phyloP scores from a whole-genome alignment of 2,113 vertebrate species.

The Sylvia atricapilla region DNA sequence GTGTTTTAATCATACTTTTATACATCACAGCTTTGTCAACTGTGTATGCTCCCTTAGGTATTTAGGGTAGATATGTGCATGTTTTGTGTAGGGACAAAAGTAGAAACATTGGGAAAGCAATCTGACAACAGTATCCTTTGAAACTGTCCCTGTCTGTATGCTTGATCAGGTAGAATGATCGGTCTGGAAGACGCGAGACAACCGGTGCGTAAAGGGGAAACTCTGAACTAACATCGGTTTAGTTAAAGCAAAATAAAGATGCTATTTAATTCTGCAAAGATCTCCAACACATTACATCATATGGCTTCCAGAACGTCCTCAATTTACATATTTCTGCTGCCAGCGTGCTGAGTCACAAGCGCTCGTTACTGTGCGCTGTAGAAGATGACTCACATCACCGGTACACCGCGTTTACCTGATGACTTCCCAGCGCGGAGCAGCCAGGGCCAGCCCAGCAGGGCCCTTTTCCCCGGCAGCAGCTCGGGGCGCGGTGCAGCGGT shows the following conservation, averaged over 20 bases:
- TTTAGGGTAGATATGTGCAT: rapidly evolving
- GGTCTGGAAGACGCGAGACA: neutral
- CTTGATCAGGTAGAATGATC: neutral
- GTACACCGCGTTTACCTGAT: neutral
- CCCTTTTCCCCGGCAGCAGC: neutral
- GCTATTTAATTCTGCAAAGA: neutral
- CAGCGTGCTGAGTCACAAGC: constrained; percentile 31
- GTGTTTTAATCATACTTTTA: neutral
- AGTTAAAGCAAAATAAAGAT: neutral
- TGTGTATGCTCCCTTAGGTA: neutral
- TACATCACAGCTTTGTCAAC: neutral
- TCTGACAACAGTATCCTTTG: neutral
- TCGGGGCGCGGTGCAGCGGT: neutral
- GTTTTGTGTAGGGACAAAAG: neutral
- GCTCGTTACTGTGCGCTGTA: neutral
- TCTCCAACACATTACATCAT: neutral
- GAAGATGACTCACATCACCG: neutral
- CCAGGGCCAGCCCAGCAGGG: neutral
- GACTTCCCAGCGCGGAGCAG: too few relatives aligned
- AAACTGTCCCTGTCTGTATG: rapidly evolving
- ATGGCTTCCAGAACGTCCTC: neutral
- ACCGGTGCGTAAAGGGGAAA: rapidly evolving
- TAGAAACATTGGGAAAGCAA: neutral
- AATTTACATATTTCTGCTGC: neutral
- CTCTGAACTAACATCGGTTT: neutral